Percentiles rank a stretch among this genome's conserved stretches.
Conservation (phyloP, 2,113 vertebrate genomes). For the Phodopus roborovskii region DNA sequence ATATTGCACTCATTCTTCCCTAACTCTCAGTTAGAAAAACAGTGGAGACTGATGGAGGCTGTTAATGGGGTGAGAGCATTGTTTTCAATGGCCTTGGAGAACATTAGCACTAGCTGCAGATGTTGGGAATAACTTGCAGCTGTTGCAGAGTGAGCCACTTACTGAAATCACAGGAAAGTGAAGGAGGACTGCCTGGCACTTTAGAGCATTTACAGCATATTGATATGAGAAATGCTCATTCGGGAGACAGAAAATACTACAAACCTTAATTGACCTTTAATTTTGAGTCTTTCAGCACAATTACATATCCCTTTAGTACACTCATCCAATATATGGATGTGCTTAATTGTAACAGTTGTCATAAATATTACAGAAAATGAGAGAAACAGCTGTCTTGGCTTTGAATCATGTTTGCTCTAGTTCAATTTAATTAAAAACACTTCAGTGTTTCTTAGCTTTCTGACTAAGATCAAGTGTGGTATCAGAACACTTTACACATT, state of each 20-base stretch:
- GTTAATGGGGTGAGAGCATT: slow-evolving; percentile 57
- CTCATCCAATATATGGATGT: neutral
- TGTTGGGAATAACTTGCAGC: slow-evolving; percentile 61
- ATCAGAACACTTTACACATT: slow-evolving; percentile 28
- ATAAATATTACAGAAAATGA: neutral
- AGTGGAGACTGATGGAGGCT: slow-evolving; percentile 31
- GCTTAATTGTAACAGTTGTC: neutral
- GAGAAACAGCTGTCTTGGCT: slow-evolving; percentile 2
- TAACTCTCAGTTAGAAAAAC: slow-evolving; percentile 38
- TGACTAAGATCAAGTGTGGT: neutral
- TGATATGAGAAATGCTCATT: neutral
- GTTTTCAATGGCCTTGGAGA: slow-evolving; percentile 41
- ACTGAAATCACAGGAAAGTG: slow-evolving; percentile 40
- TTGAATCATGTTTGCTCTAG: slow-evolving; percentile 27
- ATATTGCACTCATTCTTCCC: slow-evolving; percentile 3
- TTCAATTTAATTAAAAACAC: slow-evolving; percentile 44
- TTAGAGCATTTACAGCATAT: slow-evolving; percentile 29
- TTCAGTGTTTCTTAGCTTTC: neutral
- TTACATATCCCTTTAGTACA: neutral
- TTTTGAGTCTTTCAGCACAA: neutral
- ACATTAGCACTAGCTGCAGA: slow-evolving; percentile 37
- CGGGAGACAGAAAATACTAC: neutral
- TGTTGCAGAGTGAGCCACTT: slow-evolving; percentile 29
- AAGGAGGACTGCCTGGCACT: neutral
- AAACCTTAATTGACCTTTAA: neutral